phyloP scores from a whole-genome alignment of 2,113 vertebrate genomes.

The Epinephelus fuscoguttatus region DNA sequence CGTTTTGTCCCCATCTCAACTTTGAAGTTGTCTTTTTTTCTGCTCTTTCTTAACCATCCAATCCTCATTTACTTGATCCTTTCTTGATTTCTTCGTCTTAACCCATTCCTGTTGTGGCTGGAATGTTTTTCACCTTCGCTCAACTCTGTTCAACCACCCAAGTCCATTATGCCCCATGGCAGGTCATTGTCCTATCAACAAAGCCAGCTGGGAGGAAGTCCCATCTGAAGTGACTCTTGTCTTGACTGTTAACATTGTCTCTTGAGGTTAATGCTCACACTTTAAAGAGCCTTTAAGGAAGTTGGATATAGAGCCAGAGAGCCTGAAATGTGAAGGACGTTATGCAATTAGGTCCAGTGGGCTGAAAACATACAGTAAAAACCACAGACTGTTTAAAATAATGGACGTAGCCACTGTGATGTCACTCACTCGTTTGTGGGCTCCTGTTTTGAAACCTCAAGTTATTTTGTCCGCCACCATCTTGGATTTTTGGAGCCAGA shows the following conservation, averaged over 20 bases:
- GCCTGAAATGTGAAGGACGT: neutral
- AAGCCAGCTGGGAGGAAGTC: conserved; percentile 33
- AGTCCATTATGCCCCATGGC: neutral
- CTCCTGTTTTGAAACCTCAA: too few species aligned
- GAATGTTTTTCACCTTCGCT: neutral
- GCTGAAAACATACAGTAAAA: neutral
- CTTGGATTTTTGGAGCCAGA: too few species aligned
- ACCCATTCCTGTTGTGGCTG: neutral
- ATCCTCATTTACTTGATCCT: neutral
- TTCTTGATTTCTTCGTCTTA: conserved; percentile 14
- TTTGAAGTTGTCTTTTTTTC: neutral
- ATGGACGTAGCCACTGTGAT: too few species aligned
- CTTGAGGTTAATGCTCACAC: conserved; percentile 5
- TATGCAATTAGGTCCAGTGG: neutral
- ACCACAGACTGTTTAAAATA: too few species aligned
- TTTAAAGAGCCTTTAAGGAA: conserved; percentile 11
- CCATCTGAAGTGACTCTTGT: conserved; percentile 25
- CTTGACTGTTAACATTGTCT: conserved; percentile 9
- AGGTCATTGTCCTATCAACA: conserved; percentile 19
- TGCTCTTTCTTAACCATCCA: neutral
- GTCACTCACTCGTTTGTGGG: too few species aligned
- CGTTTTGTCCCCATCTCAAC: conserved; percentile 47
- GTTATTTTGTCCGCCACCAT: too few species aligned
- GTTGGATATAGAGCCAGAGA: neutral
- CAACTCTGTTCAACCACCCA: neutral